phyloP scores from a whole-genome alignment of 1,140 invertebrate genomes.

The Cryptotermes secundus region DNA sequence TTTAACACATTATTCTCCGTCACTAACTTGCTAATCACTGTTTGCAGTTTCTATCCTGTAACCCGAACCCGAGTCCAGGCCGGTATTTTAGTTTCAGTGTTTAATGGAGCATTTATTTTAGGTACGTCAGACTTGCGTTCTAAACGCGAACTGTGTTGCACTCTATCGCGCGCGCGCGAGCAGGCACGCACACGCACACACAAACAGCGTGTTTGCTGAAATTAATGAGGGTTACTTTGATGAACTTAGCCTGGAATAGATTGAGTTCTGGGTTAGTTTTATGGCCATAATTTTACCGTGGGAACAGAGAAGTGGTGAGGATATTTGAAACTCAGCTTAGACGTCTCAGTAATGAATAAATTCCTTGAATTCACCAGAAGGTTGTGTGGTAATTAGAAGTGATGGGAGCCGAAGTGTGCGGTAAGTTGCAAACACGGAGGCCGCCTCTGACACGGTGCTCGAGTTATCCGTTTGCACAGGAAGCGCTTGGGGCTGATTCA shows the following conservation, averaged over 20 bases:
- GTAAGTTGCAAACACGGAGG: too few species aligned
- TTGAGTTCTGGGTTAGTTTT: background rate
- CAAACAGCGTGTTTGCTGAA: background rate
- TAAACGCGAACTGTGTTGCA: too few species aligned
- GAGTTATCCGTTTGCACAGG: background rate
- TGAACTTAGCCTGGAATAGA: background rate
- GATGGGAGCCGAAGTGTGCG: background rate
- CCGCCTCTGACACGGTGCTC: too few species aligned
- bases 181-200: too few species aligned
- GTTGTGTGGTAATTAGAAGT: slow-evolving; percentile 12
- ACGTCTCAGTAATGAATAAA: background rate
- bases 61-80: too few species aligned
- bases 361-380: background rate
- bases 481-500: background rate
- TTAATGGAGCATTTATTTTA: too few species aligned
- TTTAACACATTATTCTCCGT: too few species aligned
- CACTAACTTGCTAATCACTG: too few species aligned
- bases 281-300: background rate
- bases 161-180: too few species aligned
- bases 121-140: too few species aligned
- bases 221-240: background rate
- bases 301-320: background rate
- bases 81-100: too few species aligned
- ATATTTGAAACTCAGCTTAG: background rate
- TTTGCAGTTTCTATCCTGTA: too few species aligned